phyloP scores from a whole-genome alignment of 37 sponge, comb jelly and placozoan species.

The Oopsacas minuta region DNA sequence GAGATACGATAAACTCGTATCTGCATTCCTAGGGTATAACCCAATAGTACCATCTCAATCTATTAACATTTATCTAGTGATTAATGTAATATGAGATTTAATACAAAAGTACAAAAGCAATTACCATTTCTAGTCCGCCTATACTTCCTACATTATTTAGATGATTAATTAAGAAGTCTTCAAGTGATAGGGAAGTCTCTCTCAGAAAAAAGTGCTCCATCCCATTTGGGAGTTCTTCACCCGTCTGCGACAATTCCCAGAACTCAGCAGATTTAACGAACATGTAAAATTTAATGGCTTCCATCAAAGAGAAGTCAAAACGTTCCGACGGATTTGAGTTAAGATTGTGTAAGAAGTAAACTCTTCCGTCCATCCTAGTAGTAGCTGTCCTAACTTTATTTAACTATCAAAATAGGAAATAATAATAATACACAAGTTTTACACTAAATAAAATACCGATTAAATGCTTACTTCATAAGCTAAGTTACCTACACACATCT shows the following conservation, averaged over 20 bases:
- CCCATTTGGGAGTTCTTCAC: not conserved
- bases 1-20: not conserved
- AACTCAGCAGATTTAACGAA: not conserved
- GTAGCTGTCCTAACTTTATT: not conserved
- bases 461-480: not conserved
- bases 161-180: not conserved
- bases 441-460: not conserved
- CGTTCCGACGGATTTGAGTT: not conserved
- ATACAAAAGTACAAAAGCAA: too few relatives aligned
- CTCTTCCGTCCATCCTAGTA: not conserved
- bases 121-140: conserved; percentile 12
- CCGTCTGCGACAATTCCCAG: not conserved
- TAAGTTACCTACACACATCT: not conserved
- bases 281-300: not conserved
- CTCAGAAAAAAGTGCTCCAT: not conserved
- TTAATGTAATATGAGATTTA: too few relatives aligned
- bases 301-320: not conserved
- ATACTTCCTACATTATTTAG: not conserved
- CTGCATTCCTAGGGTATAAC: not conserved
- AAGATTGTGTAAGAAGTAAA: not conserved
- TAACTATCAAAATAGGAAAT: not conserved
- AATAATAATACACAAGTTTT: not conserved
- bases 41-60: conserved; percentile 1
- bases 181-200: not conserved
- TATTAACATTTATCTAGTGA: not conserved